These are phyloP conservation scores for Lithophane leautieri DNA, from an alignment of 2,888 invertebrate species.

Conservation along the genomic window DNA sequence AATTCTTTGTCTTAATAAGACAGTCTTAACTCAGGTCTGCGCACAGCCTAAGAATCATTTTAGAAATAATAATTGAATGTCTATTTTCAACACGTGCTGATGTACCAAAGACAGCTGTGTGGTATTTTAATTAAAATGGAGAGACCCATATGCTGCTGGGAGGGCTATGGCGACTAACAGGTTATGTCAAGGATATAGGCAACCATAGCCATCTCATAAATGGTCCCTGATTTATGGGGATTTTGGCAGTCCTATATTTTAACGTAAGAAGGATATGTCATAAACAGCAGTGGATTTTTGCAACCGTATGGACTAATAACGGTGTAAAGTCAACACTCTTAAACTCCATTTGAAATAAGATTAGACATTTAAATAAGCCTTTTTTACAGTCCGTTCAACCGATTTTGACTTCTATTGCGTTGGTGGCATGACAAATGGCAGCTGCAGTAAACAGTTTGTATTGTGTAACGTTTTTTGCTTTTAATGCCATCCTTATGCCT, in stretches of 20 bases:
- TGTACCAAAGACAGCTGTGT: slow-evolving; percentile 15
- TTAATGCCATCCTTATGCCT: too few species aligned
- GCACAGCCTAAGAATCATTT: slow-evolving; percentile 24
- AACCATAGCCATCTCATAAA: background rate
- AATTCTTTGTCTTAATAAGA: too few species aligned
- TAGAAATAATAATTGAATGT: slow-evolving; percentile 34
- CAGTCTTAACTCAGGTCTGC: too few species aligned
- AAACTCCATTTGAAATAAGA: too few species aligned
- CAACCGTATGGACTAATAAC: background rate
- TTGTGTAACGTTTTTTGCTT: too few species aligned
- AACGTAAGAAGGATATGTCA: background rate
- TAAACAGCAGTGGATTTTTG: background rate
- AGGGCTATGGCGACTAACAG: background rate
- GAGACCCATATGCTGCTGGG: background rate
- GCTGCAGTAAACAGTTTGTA: too few species aligned
- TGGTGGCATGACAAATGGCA: too few species aligned
- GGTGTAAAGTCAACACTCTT: too few species aligned
- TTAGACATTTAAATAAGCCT: too few species aligned
- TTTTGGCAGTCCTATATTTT: background rate
- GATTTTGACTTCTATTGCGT: too few species aligned
- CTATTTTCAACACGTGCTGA: slow-evolving; percentile 48
- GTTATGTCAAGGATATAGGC: background rate
- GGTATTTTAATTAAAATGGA: slow-evolving; percentile 15
- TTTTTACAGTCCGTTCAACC: too few species aligned
- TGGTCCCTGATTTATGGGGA: background rate